phyloP scores from a whole-genome alignment of 2,113 vertebrate genomes.

The Naja naja region DNA sequence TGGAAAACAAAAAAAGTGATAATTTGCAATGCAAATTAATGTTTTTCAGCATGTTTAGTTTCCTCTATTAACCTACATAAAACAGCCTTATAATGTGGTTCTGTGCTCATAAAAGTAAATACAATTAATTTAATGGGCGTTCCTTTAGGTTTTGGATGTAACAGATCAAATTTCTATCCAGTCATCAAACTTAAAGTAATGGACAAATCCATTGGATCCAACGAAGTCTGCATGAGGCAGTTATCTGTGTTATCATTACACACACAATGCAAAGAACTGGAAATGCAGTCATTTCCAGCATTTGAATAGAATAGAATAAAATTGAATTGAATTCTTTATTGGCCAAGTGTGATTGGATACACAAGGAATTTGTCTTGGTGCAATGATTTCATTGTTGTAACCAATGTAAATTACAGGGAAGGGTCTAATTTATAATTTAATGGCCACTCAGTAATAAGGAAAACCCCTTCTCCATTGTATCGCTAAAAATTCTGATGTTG shows the following conservation, averaged over 20 bases:
- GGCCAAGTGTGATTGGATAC: too few species aligned
- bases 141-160: not conserved
- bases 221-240: not conserved
- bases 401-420: not conserved
- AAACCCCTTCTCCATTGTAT: not conserved
- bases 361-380: too few species aligned
- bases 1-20: rapidly evolving
- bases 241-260: not conserved
- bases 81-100: not conserved
- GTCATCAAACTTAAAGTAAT: not conserved
- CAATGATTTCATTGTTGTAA: not conserved
- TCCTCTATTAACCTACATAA: not conserved
- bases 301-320: not conserved
- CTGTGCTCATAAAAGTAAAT: not conserved
- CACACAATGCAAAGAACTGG: not conserved
- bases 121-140: not conserved
- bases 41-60: not conserved
- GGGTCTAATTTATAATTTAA: not conserved
- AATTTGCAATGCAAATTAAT: not conserved
- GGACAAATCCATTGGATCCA: not conserved
- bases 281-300: not conserved
- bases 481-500: not conserved
- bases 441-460: not conserved
- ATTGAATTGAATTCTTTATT: too few species aligned
- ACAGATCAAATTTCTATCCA: not conserved